These are phyloP conservation scores for Limnephilus marmoratus DNA, from an alignment of 2,888 invertebrate genomes.

Conservation along the genomic window DNA sequence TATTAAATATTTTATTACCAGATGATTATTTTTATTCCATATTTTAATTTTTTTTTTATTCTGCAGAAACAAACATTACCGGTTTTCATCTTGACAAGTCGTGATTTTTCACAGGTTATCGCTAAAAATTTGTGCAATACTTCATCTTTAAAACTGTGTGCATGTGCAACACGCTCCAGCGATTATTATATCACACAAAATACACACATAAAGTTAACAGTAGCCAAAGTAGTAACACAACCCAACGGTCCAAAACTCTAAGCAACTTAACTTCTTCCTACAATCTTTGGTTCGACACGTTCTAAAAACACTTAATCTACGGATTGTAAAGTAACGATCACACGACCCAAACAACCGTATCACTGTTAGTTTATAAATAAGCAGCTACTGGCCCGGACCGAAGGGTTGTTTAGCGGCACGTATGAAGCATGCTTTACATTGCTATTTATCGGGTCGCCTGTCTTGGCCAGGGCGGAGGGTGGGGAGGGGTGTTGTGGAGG, in stretches of 20 bases:
- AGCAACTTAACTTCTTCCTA: background rate
- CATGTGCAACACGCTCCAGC: background rate
- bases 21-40: no score
- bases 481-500: constrained; percentile 4
- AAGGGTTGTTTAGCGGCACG: constrained; percentile 45
- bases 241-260: background rate
- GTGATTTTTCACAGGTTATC: no score
- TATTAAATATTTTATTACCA: no score
- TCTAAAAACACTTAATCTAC: background rate
- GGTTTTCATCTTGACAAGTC: no score
- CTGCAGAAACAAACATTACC: no score
- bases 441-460: constrained; percentile 61
- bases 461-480: background rate
- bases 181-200: background rate
- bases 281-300: background rate
- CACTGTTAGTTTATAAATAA: constrained; percentile 17
- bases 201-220: background rate
- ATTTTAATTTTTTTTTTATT: no score
- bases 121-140: no score
- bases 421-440: constrained; percentile 57
- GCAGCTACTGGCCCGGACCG: constrained; percentile 15
- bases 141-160: background rate
- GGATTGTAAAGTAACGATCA: constrained; percentile 21
- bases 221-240: background rate
- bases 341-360: constrained; percentile 26